Base-by-base conservation (phyloP, 2,888 invertebrate species). In the Ormyrus thymus region DNA sequence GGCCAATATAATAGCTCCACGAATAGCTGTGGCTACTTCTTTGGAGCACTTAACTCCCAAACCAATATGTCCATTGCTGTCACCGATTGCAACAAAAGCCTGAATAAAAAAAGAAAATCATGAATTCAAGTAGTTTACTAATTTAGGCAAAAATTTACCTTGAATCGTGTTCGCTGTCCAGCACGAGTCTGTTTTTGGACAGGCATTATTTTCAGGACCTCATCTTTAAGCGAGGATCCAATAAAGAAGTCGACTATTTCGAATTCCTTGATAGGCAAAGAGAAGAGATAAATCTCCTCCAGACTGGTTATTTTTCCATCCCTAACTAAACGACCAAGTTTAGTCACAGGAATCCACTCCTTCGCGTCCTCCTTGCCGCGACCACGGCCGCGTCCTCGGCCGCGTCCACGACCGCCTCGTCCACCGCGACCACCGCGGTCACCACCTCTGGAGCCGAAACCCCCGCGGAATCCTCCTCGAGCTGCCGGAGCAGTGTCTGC, bases 151-250 rank as follows among this genome's bases (percentile, higher is more conserved):
- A 29, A 71, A 45, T 58, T 61, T 79, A 93, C 93, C 93, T 99
- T 99, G 92, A 99, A 99, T 88, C 99, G 95, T 10, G 99, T 99
- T 89, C 99, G 95, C 91, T 99, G 99, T 92, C 99, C 99, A 84
- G 99, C 99, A 91, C 99, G 95, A 0, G 99, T 99, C 91, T 99
- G 99, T 91, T 99, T 99, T 94, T 99, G 99, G 15, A 99, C 99
- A 80, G 99, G 99, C 98, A 99, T 99, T 90, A 99, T 99, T 91
- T 99, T 99, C 85, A 99, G 92, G 0, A 99, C 99, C 90, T 99
- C 99, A 92, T 99, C 99, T 89, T 97, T 98, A 75, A 99, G 92
- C 15, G 95, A 93, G 0, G 95, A 92, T 45, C 98, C 98, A 86
- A 99, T 95, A 92, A 99, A 98, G 91, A 95, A 95, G 90, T 99